phyloP scores from a whole-genome alignment of 2,888 invertebrate genomes.

The Panopea generosa region DNA sequence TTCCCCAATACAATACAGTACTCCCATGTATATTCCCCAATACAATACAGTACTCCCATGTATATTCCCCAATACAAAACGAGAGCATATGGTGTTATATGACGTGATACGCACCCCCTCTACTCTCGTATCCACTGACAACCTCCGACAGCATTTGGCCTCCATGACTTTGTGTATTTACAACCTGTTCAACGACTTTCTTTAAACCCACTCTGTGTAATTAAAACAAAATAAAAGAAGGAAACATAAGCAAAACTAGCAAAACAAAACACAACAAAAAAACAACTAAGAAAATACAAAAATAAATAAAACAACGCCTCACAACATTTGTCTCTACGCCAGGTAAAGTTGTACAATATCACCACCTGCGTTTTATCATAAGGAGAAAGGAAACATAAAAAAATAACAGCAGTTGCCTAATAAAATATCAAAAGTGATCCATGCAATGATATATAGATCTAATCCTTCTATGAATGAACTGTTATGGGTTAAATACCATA shows the following conservation, averaged over 20 bases:
- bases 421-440: too few relatives aligned
- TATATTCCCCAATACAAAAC: too few relatives aligned
- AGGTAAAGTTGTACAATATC: conserved; percentile 1
- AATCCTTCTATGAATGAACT: too few relatives aligned
- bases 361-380: background rate
- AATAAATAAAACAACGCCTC: background rate
- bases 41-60: too few relatives aligned
- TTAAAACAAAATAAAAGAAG: conserved; percentile 42
- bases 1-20: too few relatives aligned
- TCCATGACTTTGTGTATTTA: conserved; percentile 74
- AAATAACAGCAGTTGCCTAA: too few relatives aligned
- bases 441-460: too few relatives aligned
- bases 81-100: too few relatives aligned
- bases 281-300: conserved; percentile 14
- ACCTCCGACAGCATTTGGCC: conserved; percentile 76
- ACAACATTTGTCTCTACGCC: background rate
- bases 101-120: conserved; percentile 78
- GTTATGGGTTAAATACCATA: too few relatives aligned
- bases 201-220: conserved; percentile 71
- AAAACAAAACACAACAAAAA: conserved; percentile 19
- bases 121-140: conserved; percentile 73
- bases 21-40: too few relatives aligned
- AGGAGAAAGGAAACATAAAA: too few relatives aligned
- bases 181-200: conserved; percentile 76
- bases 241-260: conserved; percentile 13